These are phyloP conservation scores for Myotis planiceps DNA, from an alignment of 2,797 vertebrate genomes.

Conservation along the genomic window DNA sequence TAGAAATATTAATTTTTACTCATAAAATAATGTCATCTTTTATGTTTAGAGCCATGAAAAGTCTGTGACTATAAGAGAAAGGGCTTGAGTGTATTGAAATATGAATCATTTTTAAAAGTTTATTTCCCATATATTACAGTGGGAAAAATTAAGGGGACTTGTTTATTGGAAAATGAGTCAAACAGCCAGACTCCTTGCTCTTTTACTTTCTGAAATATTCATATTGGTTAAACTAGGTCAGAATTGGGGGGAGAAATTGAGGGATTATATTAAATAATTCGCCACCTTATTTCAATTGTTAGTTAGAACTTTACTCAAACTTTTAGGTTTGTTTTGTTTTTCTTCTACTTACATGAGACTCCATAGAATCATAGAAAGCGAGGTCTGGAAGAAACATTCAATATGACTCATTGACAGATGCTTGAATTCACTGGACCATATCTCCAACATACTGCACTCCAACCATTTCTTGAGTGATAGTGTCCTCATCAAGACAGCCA, in stretches of 20 bases:
- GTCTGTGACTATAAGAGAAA: neutral
- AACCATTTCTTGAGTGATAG: neutral
- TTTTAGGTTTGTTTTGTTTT: neutral
- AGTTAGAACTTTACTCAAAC: slow-evolving; percentile 42
- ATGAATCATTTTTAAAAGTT: slow-evolving; percentile 49
- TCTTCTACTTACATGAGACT: neutral
- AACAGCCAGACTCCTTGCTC: neutral
- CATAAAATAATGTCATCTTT: slow-evolving; percentile 58
- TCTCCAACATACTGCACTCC: neutral
- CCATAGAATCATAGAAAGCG: neutral
- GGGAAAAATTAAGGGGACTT: neutral
- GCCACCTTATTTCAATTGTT: slow-evolving; percentile 4
- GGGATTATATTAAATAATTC: neutral
- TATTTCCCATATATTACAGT: neutral
- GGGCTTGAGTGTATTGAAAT: slow-evolving; percentile 22
- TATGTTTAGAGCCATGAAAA: slow-evolving; percentile 4
- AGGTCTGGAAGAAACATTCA: neutral
- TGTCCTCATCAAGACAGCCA: neutral
- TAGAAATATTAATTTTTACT: slow-evolving; percentile 69
- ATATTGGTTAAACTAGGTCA: neutral
- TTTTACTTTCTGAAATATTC: neutral
- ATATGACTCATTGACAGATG: neutral
- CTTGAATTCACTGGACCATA: neutral
- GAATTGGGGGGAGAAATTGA: neutral
- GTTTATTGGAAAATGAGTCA: neutral